phyloP scores from a whole-genome alignment of 2,797 vertebrate species.

The Crax fasciolata region DNA sequence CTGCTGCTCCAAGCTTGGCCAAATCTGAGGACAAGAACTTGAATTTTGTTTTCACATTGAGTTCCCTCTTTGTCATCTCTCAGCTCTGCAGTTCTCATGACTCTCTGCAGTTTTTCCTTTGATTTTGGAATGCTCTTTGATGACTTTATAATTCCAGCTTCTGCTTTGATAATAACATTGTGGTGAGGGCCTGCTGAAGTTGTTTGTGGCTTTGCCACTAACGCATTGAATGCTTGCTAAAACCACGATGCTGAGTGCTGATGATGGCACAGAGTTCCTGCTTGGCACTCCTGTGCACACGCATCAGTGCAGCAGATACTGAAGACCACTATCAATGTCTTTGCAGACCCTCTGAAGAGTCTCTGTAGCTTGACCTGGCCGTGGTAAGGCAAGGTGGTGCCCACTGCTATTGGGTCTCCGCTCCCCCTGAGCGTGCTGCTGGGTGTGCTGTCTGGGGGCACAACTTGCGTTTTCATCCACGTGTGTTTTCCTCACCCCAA shows the following conservation, averaged over 20 bases:
- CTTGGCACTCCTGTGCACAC: background rate
- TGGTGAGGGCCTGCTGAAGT: background rate
- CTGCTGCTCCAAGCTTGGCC: background rate
- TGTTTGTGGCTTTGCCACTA: background rate
- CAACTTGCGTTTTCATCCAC: background rate
- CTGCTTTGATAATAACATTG: background rate
- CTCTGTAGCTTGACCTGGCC: background rate
- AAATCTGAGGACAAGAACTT: background rate
- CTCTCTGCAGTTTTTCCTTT: background rate
- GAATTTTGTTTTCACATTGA: background rate
- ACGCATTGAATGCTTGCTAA: background rate
- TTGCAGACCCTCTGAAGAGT: background rate
- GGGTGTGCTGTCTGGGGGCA: rapidly evolving
- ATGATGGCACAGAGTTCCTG: rapidly evolving
- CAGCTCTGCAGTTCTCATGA: background rate
- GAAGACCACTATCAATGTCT: background rate
- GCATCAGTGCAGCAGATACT: background rate
- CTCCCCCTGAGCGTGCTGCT: background rate
- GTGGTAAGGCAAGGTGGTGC: background rate
- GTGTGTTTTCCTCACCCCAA: background rate
- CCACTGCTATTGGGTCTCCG: rapidly evolving
- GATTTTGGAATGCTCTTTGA: background rate
- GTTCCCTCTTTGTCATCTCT: background rate
- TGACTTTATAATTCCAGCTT: background rate
- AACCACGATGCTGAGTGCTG: background rate